These are phyloP conservation scores for Psephotus haematonotus DNA, from an alignment of 2,113 vertebrate genomes.

Conservation along the genomic window DNA sequence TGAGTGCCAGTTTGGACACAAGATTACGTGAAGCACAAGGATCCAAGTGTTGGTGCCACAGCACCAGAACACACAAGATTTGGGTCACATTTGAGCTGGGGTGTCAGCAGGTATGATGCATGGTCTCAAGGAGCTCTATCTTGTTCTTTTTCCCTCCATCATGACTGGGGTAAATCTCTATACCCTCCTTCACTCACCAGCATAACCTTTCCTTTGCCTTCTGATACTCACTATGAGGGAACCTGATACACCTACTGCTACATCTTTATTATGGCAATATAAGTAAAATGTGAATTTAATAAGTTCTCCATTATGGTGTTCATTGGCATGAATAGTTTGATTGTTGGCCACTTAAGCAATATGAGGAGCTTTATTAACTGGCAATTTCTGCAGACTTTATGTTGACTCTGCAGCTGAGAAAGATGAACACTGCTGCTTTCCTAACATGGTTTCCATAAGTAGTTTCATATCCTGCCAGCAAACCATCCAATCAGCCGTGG, in stretches of 20 bases:
- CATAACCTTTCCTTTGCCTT: background rate
- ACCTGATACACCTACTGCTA: background rate
- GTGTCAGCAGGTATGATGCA: background rate
- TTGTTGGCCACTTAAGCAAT: background rate
- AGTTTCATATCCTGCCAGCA: background rate
- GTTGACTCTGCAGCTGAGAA: background rate
- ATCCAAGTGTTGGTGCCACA: background rate
- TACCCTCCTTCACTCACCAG: background rate
- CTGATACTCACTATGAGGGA: background rate
- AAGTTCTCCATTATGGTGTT: background rate
- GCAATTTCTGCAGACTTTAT: background rate
- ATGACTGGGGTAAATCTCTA: background rate
- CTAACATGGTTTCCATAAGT: background rate
- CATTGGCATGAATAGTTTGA: background rate
- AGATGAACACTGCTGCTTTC: background rate
- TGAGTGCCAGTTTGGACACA: background rate
- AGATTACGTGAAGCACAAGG: background rate
- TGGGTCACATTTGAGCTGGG: background rate
- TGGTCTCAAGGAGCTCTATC: background rate
- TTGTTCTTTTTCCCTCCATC: background rate
- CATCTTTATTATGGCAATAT: background rate
- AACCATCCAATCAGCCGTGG: background rate
- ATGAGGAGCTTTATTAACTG: background rate
- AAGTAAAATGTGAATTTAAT: slow-evolving; percentile 1
- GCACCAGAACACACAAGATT: background rate